A percentile compares a stretch with the other conserved stretches of the same genome.
phyloP scores from a whole-genome alignment of 2,888 invertebrate genomes.

The Clusia tigrina region DNA sequence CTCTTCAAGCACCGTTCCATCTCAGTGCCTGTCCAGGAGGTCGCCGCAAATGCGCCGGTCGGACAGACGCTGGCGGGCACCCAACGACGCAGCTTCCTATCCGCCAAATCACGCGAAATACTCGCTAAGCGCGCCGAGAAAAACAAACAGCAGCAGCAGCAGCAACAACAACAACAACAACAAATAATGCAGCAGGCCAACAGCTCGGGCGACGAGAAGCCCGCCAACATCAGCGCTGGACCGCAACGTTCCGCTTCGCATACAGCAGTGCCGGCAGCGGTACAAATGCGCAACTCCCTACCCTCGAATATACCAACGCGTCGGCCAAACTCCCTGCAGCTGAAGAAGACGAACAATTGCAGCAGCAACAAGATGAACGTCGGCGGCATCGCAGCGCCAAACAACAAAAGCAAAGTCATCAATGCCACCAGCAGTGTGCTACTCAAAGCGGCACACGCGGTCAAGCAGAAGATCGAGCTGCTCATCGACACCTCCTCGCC shows the following conservation, averaged over 20 bases:
- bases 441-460: constrained; percentile 51
- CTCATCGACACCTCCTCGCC: constrained; percentile 45
- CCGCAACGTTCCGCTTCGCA: constrained; percentile 56
- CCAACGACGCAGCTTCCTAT: constrained; percentile 60
- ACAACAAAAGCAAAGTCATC: constrained; percentile 38
- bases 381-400: constrained; percentile 21
- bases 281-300: constrained; percentile 52
- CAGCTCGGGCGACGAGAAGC: constrained; percentile 46
- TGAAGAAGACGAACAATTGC: constrained; percentile 49
- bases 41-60: constrained; percentile 21
- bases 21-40: constrained; percentile 57
- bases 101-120: constrained; percentile 64
- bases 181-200: constrained; percentile 36
- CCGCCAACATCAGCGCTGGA: constrained; percentile 29
- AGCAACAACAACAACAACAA: constrained; percentile 47
- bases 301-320: constrained; percentile 62
- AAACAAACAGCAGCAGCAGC: constrained; percentile 53
- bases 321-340: constrained; percentile 56
- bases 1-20: constrained; percentile 62
- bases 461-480: constrained; percentile 59
- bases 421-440: constrained; percentile 46
- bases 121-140: constrained; percentile 62
- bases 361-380: constrained; percentile 13
- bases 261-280: constrained; percentile 38
- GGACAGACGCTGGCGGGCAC: constrained; percentile 34